Evolutionary conservation across 2,888 invertebrate genomes (phyloP), one percentile per base, ranked within the genome.

Genomic region (Drosophila phalerata): DNA sequence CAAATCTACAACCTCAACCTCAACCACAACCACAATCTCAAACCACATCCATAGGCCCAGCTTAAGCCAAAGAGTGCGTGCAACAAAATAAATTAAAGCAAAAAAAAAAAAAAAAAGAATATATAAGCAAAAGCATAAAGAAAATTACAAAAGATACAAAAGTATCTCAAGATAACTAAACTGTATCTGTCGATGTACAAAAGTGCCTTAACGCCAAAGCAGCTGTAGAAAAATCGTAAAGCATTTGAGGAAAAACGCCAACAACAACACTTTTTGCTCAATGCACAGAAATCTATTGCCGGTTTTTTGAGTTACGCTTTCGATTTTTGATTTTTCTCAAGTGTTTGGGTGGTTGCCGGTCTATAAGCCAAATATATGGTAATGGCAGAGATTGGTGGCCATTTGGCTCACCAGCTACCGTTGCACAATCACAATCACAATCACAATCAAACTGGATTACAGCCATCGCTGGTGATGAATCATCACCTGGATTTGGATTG

Each of bases 331-430:
- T 63, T 63, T 60, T 66, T 70, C 66, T 81, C 71, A 73, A 75
- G 82, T 85, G 85, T 79, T 79, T 69, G 67, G 74, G 73, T 75
- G 77, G 77, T 76, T 79, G 81, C 82, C 81, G 77, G 90, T 87
- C 81, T 77, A 77, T 86, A 91, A 92, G 90, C 91, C 89, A 90
- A 92, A 92, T 93, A 93, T 94, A 94, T 94, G 94, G 94, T 94
- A 94, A 94, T 94, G 94, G 94, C 94, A 93, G 94, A 94, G 94
- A 94, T 94, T 92, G 94, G 94, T 93, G 94, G 94, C 93, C 94
- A 94, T 94, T 94, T 94, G 93, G 94, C 94, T 93, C 94, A 94
- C 93, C 94, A 94, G 93, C 93, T 94, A 93, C 94, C 94, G 65
- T 93, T 94, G 93, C 94, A 94, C 92, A 92, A 91, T 90, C 92